Evolutionary conservation across 2,888 invertebrate species (phyloP), one percentile per base, ranked within the genome.

Genomic region (Marasmarcha lunaedactyla): DNA sequence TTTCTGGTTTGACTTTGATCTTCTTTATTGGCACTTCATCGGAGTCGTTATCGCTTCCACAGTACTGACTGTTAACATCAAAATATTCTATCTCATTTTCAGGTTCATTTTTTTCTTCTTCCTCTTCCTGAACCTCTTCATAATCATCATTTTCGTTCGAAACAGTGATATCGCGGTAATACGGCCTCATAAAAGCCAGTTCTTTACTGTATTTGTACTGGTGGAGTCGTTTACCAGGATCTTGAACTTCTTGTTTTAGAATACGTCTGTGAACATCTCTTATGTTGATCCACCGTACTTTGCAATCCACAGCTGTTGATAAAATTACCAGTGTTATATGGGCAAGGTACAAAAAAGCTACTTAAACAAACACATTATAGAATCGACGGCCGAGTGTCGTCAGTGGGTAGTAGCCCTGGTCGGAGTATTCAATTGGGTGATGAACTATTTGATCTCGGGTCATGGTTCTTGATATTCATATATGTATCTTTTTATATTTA

Each of bases 211-310:
- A 83, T 53, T 81, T 83, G 51, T 83, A 83, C 1, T 52, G 47
- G 37, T 66, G 66, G 0, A 55, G 53, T 0, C 56, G 55, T 5
- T 48, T 46, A 1, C 49, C 49, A 0, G 54, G 52, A 13, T 46
- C 57, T n/a, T 40, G 38, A 2, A 59, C 15, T 40, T 52, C 59
- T 44, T 71, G 71, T 15, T 64, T 63, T 26, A 79, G 46, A 25
- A 77, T 74, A 5, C 81, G 50, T 34, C 81, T 54, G 46, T 79
- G 69, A 0, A 79, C 81, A 27, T 83, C 83, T 42, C 83, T 58
- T 50, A 83, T 81, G 44, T 81, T 76, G 30, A 81, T 68, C 83
- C 83, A 83, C 47, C 83, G 57, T 1, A 71, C 55, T 63, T 83
- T 83, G 46, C 83, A 83, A 37, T 73, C 76, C 0, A 60, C 61